Evolutionary conservation across 2,888 invertebrate genomes (phyloP), one percentile per base, ranked within the genome.

Genomic region (Cacoxenus indagator): DNA sequence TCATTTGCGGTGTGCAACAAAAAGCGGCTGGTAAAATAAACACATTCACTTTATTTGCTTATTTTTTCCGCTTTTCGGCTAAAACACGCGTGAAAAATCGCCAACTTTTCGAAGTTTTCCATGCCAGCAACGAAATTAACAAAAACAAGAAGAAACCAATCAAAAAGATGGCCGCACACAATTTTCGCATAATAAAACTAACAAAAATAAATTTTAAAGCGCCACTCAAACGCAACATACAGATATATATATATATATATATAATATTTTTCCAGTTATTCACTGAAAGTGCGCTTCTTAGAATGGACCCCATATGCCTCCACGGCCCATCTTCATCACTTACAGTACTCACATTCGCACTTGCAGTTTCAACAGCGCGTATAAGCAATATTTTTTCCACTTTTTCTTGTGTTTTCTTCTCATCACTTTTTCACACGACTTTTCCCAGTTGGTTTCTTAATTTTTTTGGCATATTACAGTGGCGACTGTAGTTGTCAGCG

Each of bases 311-410:
- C 43, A 43, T 3, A 43, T n/a, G 9, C 4, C 9, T 1, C 1
- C 43, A 43, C 4, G 1, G 1, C 3, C 4, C 43, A 43, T 43
- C 17, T 22, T 9, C 6, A 4, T 1, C 8, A 51, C 1, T 51
- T 17, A n/a, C 11, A 1, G 11, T 48, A 27, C 55, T 55, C 29
- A 14, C 43, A 8, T 31, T 37, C 37, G 37, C 43, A 14, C 19
- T 26, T 61, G 71, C 66, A 65, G 76, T 57, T 37, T 51, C 73
- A 82, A 78, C 82, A 72, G 76, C 80, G 79, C 79, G 79, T 82
- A 79, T 79, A 77, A 82, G 78, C 75, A 80, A 79, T 71, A 68
- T 68, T 61, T 43, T 29, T 61, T 26, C 22, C 43, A 37, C 26
- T 31, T 43, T 61, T 51, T 51, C 5, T 22, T 51, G 17, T 51